phyloP scores from a whole-genome alignment of 2,797 vertebrate species.

The Amblyopsis hoosieri region DNA sequence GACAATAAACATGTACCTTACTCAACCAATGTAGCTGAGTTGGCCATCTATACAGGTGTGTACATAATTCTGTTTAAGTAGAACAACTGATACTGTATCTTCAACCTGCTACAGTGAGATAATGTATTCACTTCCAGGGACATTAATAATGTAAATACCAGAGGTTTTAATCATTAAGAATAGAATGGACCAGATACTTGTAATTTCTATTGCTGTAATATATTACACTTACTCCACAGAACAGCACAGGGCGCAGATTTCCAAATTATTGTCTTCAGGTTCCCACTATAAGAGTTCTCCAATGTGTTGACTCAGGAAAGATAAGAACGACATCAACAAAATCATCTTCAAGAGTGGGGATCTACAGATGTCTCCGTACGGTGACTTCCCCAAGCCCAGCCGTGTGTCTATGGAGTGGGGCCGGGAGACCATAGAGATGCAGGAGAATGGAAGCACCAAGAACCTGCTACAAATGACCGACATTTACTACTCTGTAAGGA shows the following conservation, averaged over 20 bases:
- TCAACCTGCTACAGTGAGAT: too few relatives aligned
- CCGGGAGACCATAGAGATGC: slow-evolving; percentile 97
- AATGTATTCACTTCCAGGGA: too few relatives aligned
- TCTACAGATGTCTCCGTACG: slow-evolving; percentile 94
- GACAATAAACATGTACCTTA: too few relatives aligned
- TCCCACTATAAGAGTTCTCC: not conserved
- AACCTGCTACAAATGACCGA: slow-evolving; percentile 98
- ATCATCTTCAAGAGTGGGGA: slow-evolving; percentile 98
- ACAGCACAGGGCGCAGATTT: not conserved
- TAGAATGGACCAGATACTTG: too few relatives aligned
- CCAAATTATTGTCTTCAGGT: not conserved
- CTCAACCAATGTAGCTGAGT: too few relatives aligned
- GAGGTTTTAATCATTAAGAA: too few relatives aligned
- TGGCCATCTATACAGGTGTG: too few relatives aligned
- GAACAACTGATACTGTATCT: too few relatives aligned
- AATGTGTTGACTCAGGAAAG: slow-evolving; percentile 80
- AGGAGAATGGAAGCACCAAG: slow-evolving; percentile 98
- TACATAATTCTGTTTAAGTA: too few relatives aligned
- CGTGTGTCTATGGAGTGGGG: slow-evolving; percentile 94
- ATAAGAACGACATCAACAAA: slow-evolving; percentile 98
- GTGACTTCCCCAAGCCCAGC: slow-evolving; percentile 92
- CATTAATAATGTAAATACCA: too few relatives aligned
- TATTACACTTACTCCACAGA: too few relatives aligned
- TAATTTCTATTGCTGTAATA: too few relatives aligned
- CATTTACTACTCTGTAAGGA: slow-evolving; percentile 92